A percentile compares a stretch with the other conserved stretches of the same genome.
phyloP scores from a whole-genome alignment of 2,797 vertebrate genomes.

The Bradypodion pumilum region DNA sequence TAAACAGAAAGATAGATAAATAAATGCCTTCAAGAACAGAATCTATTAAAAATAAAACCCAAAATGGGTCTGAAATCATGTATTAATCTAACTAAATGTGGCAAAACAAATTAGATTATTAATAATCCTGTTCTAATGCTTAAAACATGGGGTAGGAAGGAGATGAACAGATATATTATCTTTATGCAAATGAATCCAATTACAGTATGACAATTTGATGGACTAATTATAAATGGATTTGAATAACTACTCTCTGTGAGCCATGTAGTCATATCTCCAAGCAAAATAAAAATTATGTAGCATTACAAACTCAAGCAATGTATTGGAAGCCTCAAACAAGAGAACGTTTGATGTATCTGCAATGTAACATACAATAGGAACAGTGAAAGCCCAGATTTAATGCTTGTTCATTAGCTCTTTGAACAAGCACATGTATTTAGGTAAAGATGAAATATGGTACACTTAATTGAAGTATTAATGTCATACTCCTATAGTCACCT shows the following conservation, averaged over 20 bases:
- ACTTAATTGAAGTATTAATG: conserved; percentile 2
- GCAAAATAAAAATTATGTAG: neutral
- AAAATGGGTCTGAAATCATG: neutral
- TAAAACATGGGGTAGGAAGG: neutral
- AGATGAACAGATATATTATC: conserved; percentile 1
- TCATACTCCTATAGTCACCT: neutral
- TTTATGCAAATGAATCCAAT: conserved; percentile 11
- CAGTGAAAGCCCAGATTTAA: neutral
- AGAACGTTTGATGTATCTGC: neutral
- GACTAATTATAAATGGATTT: neutral
- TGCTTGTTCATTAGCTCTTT: neutral
- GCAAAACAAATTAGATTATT: neutral
- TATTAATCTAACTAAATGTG: neutral
- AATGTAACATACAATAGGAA: neutral
- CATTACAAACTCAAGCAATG: neutral
- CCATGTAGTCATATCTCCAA: neutral
- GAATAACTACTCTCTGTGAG: neutral
- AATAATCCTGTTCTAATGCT: neutral
- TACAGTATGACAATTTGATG: neutral
- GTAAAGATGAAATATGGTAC: neutral
- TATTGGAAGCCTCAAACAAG: neutral
- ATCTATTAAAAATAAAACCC: neutral
- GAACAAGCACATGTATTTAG: neutral
- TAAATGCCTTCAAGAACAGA: conserved; percentile 27
- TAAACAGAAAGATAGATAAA: conserved; percentile 22